Conservation (phyloP, 2,797 vertebrate species). For the Poeciliopsis turneri region DNA sequence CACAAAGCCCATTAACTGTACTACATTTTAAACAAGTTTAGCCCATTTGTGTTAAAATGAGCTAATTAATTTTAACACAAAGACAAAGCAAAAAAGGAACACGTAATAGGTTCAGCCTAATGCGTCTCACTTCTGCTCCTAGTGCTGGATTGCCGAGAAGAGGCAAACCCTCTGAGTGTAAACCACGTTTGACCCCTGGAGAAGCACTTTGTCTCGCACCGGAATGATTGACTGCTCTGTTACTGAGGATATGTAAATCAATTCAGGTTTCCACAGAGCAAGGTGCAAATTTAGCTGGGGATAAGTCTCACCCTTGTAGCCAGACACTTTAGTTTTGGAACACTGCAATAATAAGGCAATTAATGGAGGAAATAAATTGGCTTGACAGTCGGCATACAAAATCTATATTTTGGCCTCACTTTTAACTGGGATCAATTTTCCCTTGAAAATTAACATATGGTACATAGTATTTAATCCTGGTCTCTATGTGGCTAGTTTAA, state of each 20-base stretch:
- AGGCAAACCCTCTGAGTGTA: conserved; percentile 40
- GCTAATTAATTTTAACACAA: conserved; percentile 41
- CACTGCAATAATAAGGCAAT: neutral
- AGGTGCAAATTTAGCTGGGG: conserved; percentile 37
- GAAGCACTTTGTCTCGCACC: conserved; percentile 41
- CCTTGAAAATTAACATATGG: neutral
- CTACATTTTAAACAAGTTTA: conserved; percentile 30
- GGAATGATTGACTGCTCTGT: conserved; percentile 53
- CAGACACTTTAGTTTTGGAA: conserved; percentile 12
- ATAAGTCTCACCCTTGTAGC: conserved; percentile 17
- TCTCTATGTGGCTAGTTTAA: neutral
- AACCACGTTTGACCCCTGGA: conserved; percentile 48
- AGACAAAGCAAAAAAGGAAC: conserved; percentile 8
- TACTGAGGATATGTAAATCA: conserved; percentile 44
- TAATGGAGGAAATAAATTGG: neutral
- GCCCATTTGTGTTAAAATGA: neutral
- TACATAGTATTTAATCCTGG: neutral
- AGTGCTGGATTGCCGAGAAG: conserved; percentile 43
- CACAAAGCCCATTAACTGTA: neutral
- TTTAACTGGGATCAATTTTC: neutral
- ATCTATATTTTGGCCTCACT: neutral
- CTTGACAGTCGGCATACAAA: neutral
- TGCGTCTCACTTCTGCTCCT: conserved; percentile 32
- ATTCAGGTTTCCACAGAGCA: conserved; percentile 31
- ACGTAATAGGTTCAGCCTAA: conserved; percentile 48